Base-by-base conservation (phyloP, 2,888 invertebrate genomes). In the Clunio marinus region DNA sequence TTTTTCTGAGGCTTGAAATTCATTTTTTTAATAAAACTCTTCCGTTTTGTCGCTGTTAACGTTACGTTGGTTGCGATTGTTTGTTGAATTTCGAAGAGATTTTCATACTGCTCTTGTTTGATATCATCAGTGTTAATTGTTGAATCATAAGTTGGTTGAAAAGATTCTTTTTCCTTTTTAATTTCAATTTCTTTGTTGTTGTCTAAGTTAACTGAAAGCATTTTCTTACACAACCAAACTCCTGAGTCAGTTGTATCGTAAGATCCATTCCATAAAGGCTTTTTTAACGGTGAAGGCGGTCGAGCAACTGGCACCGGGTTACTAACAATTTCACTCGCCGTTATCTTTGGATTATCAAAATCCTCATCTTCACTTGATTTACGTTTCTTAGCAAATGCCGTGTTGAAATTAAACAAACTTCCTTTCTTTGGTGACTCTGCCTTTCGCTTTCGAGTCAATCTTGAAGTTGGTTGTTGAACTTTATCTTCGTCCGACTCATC, bases 181-280 rank as follows among this genome's bases (percentile, higher is more conserved):
- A 3, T 17, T 45, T 45, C 45, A 4, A n/a, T 45, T 45, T 15
- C n/a, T 5, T 8, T 17, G 15, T 5, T 8, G 4, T 5, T 7
- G 2, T 3, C 28, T 58, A 3, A 58, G 15, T 27, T 25, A 5
- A 58, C n/a, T 13, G 24, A 24, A 2, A 7, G 8, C 58, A 58
- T 25, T 28, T 58, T 58, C 25, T 58, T 58, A 2, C n/a, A 58
- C 22, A 58, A 24, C 58, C 58, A 58, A 15, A 28, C 13, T 20
- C 58, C 58, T 7, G 58, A 8, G 13, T 51, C 51, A 17, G n/a
- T 51, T 4, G 22, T 17, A 20, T 51, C 51, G 15, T n/a, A 3
- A 8, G 41, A 41, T 41, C 7, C 10, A 41, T n/a, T n/a, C n/a
- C n/a, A 32, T 32, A 10, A 32, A 4, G 32, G 4, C 7, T 51